Evolutionary conservation across 1,140 invertebrate species (phyloP), one percentile per base, ranked within the genome.

Genomic region (Drosophila murphyi): DNA sequence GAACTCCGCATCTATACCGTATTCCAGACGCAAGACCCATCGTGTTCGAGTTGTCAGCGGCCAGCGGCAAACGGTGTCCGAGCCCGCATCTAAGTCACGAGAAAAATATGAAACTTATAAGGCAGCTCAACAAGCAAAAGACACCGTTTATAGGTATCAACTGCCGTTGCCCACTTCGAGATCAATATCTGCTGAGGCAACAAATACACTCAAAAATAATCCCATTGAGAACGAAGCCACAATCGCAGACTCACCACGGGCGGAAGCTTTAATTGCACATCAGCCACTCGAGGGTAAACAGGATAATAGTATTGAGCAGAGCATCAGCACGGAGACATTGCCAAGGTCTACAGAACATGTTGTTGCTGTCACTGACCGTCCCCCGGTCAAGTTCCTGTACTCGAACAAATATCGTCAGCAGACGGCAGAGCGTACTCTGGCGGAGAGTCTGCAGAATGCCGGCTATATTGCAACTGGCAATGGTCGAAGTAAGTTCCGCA

Each of bases 341-440:
- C 5, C 65, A 2, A 81, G 57, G 6, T 81, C 78, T 31, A 73
- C 78, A 3, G 82, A 92, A 52, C 56, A 67, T 8, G 67, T 76
- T 3, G 79, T 78, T 29, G 69, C 69, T 34, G 80, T 86, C 7
- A 82, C 82, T 28, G 90, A 92, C 28, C 76, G 78, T 6, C 80
- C 92, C 1, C 59, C 92, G 2, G 57, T 80, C 0, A 92, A 92
- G 43, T 91, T 75, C 41, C 72, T 91, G 4, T 89, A 82, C 41
- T 88, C 90, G 2, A 92, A 92, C 20, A 91, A 91, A 61, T 92
- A 91, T 64, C 81, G 91, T 0, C 82, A 90, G 55, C 76, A 87
- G 56, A 90, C 86, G 0, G 82, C 75, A 4, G 91, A 92, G 32
- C 78, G 71, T 3, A 82, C 82, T 3, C 43, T 92, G 31, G 91